Evolutionary conservation across 2,888 invertebrate species (phyloP).

Genomic region (Dione juno): DNA sequence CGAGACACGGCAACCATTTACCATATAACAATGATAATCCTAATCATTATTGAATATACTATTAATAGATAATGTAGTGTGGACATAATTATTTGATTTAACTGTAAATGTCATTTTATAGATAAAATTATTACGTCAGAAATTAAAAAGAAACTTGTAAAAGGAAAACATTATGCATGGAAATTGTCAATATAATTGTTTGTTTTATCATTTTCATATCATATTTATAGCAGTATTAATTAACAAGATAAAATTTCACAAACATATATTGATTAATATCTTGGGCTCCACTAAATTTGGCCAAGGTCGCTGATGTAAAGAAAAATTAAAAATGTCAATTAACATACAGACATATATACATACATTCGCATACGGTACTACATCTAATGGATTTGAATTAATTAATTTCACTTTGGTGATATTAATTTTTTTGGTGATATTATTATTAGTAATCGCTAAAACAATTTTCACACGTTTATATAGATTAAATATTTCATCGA

Average conservation of each 20-base stretch:
- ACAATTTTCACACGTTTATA: too few species aligned
- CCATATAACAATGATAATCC: neutral
- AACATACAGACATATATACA: too few species aligned
- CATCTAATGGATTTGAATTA: too few species aligned
- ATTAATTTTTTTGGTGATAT: too few species aligned
- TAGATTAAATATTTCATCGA: too few species aligned
- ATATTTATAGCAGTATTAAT: neutral
- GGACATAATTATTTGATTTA: neutral
- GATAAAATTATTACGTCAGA: neutral
- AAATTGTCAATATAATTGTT: neutral
- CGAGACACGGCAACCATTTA: neutral
- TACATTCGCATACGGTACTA: too few species aligned
- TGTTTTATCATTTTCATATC: neutral
- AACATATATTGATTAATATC: neutral
- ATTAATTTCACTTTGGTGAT: too few species aligned
- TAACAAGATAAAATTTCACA: neutral
- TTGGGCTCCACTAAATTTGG: neutral
- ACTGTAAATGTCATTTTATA: neutral
- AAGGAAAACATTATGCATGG: neutral
- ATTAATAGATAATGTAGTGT: neutral
- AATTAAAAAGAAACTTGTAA: neutral
- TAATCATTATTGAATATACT: neutral
- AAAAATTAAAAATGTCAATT: neutral
- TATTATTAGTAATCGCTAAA: too few species aligned
- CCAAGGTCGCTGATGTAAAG: neutral